Conservation (phyloP, 2,113 vertebrate species). For the Greenwoodochromis staneri region DNA sequence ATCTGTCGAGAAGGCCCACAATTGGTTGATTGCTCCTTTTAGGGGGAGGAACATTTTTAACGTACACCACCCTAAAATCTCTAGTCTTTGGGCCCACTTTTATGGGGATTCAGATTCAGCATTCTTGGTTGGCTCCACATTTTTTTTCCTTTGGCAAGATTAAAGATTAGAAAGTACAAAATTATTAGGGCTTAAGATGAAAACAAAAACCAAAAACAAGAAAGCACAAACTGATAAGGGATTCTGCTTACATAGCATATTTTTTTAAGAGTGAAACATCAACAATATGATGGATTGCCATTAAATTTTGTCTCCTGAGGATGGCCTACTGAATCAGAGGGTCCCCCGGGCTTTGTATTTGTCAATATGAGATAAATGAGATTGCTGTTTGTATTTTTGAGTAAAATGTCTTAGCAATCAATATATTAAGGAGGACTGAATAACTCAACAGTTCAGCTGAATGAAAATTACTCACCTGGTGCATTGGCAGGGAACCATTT, state of each 20-base stretch:
- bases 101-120: not conserved
- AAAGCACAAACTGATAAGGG: not conserved
- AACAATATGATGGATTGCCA: not conserved
- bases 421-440: not conserved
- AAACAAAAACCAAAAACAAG: not conserved
- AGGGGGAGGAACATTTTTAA: not conserved
- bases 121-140: not conserved
- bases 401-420: not conserved
- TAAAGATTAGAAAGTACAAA: not conserved
- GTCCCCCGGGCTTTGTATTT: not conserved
- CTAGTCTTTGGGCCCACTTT: not conserved
- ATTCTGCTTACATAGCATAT: not conserved
- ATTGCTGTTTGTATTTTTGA: not conserved
- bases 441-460: not conserved
- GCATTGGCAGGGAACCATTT: not conserved
- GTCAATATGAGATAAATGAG: not conserved
- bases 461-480: not conserved
- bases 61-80: not conserved
- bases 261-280: not conserved
- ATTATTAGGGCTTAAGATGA: not conserved
- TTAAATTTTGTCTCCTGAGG: not conserved
- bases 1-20: not conserved
- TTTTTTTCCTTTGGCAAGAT: not conserved
- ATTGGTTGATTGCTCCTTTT: not conserved
- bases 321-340: not conserved